phyloP scores from a whole-genome alignment of 2,888 invertebrate genomes.

The Escarpia spicata region DNA sequence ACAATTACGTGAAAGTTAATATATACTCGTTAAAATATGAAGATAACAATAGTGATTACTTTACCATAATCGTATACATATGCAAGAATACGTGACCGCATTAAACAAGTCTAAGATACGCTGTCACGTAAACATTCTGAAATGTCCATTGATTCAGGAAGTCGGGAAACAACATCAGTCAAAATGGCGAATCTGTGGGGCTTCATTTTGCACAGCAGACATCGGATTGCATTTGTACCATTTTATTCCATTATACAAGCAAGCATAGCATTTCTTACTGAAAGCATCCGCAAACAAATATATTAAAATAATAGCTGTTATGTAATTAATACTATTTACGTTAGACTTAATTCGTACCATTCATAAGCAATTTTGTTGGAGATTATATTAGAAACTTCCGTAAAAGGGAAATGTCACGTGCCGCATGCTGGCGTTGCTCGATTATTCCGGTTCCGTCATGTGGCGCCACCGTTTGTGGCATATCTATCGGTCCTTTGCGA shows the following conservation, averaged over 20 bases:
- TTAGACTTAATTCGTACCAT: background rate
- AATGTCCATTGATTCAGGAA: slow-evolving; percentile 5
- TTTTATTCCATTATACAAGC: background rate
- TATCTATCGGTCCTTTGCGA: no score
- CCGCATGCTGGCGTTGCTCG: background rate
- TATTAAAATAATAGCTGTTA: background rate
- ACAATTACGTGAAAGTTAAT: background rate
- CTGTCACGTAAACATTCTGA: slow-evolving; percentile 13
- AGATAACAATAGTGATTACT: background rate
- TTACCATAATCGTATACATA: background rate
- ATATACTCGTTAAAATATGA: background rate
- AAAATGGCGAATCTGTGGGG: slow-evolving; percentile 13
- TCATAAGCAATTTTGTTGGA: background rate
- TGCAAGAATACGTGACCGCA: background rate
- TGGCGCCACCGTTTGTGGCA: no score
- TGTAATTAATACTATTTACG: background rate
- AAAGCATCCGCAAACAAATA: background rate
- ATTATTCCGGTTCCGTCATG: no score
- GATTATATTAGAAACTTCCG: background rate
- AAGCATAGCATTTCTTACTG: background rate
- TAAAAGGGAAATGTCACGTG: slow-evolving; percentile 13
- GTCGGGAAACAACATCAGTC: slow-evolving; percentile 4
- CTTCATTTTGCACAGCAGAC: slow-evolving; percentile 16
- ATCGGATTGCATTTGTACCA: background rate
- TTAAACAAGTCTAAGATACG: background rate